phyloP scores from a whole-genome alignment of 2,888 invertebrate genomes.

The Punctoribates punctum region DNA sequence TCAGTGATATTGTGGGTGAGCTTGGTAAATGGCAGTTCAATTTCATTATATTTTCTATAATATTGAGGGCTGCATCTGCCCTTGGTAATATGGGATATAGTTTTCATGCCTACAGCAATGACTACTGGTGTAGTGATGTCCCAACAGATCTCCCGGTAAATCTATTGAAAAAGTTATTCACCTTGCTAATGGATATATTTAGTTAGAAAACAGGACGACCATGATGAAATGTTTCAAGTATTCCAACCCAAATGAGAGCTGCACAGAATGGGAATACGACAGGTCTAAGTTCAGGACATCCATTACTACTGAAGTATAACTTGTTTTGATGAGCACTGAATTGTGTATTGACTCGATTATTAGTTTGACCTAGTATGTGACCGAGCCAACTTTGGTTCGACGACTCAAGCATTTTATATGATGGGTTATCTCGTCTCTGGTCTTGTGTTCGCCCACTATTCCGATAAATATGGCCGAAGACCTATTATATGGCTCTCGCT shows the following conservation, averaged over 20 bases:
- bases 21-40: slow-evolving; percentile 19
- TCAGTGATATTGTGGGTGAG: slow-evolving; percentile 23
- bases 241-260: background rate
- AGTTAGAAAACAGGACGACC: background rate
- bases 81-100: background rate
- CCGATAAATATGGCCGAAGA: slow-evolving; percentile 26
- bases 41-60: background rate
- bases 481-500: background rate
- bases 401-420: slow-evolving; percentile 10
- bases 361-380: slow-evolving; percentile 36
- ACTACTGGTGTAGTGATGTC: slow-evolving; percentile 17
- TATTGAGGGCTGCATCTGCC: background rate
- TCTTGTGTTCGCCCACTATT: background rate
- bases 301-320: slow-evolving; percentile 19
- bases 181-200: background rate
- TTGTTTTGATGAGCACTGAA: background rate
- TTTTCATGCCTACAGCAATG: slow-evolving; percentile 16
- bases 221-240: background rate
- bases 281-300: background rate
- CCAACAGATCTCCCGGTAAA: background rate
- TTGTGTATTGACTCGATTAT: background rate
- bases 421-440: background rate
- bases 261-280: slow-evolving; percentile 26
- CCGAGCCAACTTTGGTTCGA: background rate
- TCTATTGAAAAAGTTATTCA: background rate